Conservation (phyloP, 2,888 invertebrate species). For the Standfussiana lucernea region DNA sequence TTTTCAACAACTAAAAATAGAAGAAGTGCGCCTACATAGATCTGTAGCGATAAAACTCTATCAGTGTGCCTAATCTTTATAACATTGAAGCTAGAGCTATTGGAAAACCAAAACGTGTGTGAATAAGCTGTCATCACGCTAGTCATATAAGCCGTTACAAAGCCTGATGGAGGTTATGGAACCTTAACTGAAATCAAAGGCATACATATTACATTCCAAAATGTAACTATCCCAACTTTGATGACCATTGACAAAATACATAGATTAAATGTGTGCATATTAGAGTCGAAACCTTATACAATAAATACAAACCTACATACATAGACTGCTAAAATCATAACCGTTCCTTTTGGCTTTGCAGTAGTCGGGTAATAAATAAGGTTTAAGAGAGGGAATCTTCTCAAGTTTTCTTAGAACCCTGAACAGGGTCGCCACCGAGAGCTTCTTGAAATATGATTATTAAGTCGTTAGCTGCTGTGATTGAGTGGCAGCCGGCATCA, state of each 20-base stretch:
- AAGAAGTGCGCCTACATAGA: background rate
- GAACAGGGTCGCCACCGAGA: background rate
- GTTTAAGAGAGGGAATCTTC: background rate
- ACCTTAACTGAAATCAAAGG: background rate
- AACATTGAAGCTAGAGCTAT: background rate
- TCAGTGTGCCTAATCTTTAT: constrained; percentile 10
- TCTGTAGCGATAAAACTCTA: constrained; percentile 18
- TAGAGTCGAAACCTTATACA: too few relatives aligned
- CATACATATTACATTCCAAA: background rate
- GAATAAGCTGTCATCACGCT: background rate
- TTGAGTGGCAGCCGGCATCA: background rate
- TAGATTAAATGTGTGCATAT: too few relatives aligned
- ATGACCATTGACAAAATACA: too few relatives aligned
- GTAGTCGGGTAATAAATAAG: background rate
- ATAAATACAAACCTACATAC: too few relatives aligned
- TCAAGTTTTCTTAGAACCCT: background rate
- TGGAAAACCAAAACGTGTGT: constrained; percentile 1
- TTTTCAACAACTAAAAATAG: background rate
- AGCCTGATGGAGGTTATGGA: background rate
- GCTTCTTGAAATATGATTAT: constrained; percentile 22
- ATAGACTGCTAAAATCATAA: background rate
- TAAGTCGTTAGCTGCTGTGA: background rate
- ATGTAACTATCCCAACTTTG: too few relatives aligned
- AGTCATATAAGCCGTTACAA: background rate
- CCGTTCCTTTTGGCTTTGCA: background rate